phyloP scores from a whole-genome alignment of 2,888 invertebrate species.

The Myathropa florea region DNA sequence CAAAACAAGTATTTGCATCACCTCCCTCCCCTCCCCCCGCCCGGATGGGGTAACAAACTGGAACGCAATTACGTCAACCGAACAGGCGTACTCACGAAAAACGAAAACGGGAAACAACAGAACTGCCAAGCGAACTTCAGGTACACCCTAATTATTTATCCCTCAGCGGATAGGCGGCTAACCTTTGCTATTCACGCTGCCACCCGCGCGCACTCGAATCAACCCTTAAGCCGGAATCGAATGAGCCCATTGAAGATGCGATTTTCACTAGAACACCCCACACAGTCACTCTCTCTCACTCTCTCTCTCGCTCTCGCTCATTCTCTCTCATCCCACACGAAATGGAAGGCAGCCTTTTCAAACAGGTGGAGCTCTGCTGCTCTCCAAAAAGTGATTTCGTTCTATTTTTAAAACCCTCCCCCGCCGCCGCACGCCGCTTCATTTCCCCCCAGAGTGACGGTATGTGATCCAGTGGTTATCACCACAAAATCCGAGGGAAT shows the following conservation, averaged over 20 bases:
- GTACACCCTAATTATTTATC: constrained; percentile 53
- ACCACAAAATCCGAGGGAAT: background rate
- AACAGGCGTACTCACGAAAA: constrained; percentile 13
- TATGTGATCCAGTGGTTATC: constrained; percentile 3
- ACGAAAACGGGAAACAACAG: background rate
- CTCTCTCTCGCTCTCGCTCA: background rate
- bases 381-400: background rate
- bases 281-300: background rate
- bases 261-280: background rate
- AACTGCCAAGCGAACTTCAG: constrained; percentile 19
- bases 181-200: constrained; percentile 9
- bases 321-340: background rate
- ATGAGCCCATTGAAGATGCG: constrained; percentile 11
- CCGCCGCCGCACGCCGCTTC: background rate
- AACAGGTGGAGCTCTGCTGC: constrained; percentile 22
- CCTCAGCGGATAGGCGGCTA: constrained; percentile 8
- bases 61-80: constrained; percentile 52
- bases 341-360: constrained; percentile 1
- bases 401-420: constrained; percentile 18
- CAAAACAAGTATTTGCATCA: constrained; percentile 23
- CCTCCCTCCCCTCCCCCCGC: constrained; percentile 5
- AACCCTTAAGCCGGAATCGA: background rate
- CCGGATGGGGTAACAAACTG: background rate
- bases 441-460: background rate
- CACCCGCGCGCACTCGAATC: background rate